A percentile compares a stretch with the other conserved stretches of the same genome.
These are phyloP conservation scores for Typhlomys cinereus DNA, from an alignment of 2,113 vertebrate species.

Conservation along the genomic window DNA sequence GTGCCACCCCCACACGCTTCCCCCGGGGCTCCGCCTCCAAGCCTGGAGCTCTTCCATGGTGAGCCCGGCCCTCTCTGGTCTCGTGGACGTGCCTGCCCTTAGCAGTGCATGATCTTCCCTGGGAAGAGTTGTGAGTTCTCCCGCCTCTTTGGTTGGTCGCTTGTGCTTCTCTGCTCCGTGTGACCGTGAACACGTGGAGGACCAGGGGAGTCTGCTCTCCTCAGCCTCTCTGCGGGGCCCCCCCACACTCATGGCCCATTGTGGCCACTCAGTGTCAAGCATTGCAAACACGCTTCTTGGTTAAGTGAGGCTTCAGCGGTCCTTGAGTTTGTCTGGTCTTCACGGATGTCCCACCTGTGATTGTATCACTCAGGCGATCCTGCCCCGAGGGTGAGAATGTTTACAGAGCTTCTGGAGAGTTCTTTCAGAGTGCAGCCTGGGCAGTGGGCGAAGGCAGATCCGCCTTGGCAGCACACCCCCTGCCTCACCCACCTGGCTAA, in stretches of 20 bases:
- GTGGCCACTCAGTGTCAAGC: neutral
- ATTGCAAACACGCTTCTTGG: too few relatives aligned
- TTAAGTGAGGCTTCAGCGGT: too few relatives aligned
- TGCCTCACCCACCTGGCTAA: neutral
- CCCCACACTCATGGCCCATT: rapidly evolving
- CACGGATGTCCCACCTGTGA: rapidly evolving
- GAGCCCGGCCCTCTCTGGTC: neutral
- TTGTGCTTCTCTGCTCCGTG: neutral
- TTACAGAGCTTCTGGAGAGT: neutral
- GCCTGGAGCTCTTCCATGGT: neutral
- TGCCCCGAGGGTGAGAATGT: neutral
- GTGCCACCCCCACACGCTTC: too few relatives aligned
- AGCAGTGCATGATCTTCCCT: too few relatives aligned
- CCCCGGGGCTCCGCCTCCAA: neutral
- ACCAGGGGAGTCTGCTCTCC: neutral
- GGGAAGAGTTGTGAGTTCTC: neutral
- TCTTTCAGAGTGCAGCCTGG: neutral
- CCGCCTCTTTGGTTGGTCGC: neutral
- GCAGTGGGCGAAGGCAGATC: neutral
- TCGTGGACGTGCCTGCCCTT: too few relatives aligned
- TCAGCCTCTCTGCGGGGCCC: neutral
- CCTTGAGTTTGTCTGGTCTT: neutral
- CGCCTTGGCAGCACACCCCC: neutral
- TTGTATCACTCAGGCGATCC: neutral
- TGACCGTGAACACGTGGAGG: neutral